phyloP scores from a whole-genome alignment of 2,888 invertebrate genomes.

The Congeria kusceri region DNA sequence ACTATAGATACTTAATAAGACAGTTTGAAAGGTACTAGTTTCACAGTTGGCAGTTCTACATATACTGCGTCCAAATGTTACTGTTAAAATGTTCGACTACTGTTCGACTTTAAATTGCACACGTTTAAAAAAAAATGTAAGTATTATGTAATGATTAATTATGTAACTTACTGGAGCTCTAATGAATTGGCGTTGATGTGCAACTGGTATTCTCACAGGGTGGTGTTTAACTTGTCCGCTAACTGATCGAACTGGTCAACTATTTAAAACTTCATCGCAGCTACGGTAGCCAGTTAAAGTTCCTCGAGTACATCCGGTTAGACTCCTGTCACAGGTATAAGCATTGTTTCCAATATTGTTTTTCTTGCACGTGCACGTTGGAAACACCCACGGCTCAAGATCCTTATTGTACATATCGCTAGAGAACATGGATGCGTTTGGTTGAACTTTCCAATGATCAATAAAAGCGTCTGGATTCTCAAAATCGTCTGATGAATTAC shows the following conservation, averaged over 20 bases:
- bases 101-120: no score
- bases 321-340: slow-evolving; percentile 17
- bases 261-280: slow-evolving; percentile 13
- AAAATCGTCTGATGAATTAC: slow-evolving; percentile 19
- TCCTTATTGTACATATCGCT: slow-evolving; percentile 5
- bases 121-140: no score
- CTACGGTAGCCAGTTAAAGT: slow-evolving; percentile 25
- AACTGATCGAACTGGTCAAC: slow-evolving; percentile 15
- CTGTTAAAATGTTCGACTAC: no score
- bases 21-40: no score
- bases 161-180: no score
- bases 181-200: no score
- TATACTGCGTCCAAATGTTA: no score
- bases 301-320: slow-evolving; percentile 17
- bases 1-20: no score
- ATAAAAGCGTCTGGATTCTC: neutral
- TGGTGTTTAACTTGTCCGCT: neutral
- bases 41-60: no score
- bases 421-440: slow-evolving; percentile 9
- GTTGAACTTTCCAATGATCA: neutral
- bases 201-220: neutral
- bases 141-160: no score
- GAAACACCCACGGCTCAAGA: slow-evolving; percentile 22
- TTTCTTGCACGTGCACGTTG: slow-evolving; percentile 11
- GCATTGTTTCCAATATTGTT: neutral